phyloP scores from a whole-genome alignment of 2,113 vertebrate species.

The Ondatra zibethicus region DNA sequence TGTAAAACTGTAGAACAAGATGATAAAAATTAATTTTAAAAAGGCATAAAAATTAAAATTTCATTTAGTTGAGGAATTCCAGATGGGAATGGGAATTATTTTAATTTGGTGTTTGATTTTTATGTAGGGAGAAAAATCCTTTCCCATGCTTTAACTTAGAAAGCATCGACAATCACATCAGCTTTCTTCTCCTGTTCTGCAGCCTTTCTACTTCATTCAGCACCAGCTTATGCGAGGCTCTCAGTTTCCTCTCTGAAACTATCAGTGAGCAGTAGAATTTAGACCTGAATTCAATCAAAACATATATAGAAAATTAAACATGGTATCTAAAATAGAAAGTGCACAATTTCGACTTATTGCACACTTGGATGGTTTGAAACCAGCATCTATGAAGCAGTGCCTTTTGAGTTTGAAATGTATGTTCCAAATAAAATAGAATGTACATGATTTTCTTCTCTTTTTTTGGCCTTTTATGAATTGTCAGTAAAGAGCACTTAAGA shows the following conservation, averaged over 20 bases:
- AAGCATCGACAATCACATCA: fast-evolving
- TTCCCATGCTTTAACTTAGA: not conserved
- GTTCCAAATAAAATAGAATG: not conserved
- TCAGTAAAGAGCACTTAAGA: not conserved
- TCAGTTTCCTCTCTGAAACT: not conserved
- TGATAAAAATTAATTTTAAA: not conserved
- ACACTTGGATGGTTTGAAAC: not conserved
- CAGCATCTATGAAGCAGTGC: not conserved
- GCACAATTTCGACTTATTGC: not conserved
- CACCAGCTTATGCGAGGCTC: not conserved
- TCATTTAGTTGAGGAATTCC: not conserved
- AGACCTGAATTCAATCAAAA: not conserved
- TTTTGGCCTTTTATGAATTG: not conserved
- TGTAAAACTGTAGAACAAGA: not conserved
- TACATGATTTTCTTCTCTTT: too few species aligned
- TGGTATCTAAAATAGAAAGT: not conserved
- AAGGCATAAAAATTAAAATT: not conserved
- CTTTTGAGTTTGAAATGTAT: not conserved
- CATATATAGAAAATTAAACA: not conserved
- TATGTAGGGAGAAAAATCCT: not conserved
- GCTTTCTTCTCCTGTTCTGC: not conserved
- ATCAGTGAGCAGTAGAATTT: not conserved
- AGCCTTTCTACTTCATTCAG: not conserved
- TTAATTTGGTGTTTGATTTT: conserved; percentile 7
- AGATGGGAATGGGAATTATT: not conserved